These are phyloP conservation scores for Sinelater perroti DNA, from an alignment of 2,888 invertebrate genomes.

Conservation along the genomic window DNA sequence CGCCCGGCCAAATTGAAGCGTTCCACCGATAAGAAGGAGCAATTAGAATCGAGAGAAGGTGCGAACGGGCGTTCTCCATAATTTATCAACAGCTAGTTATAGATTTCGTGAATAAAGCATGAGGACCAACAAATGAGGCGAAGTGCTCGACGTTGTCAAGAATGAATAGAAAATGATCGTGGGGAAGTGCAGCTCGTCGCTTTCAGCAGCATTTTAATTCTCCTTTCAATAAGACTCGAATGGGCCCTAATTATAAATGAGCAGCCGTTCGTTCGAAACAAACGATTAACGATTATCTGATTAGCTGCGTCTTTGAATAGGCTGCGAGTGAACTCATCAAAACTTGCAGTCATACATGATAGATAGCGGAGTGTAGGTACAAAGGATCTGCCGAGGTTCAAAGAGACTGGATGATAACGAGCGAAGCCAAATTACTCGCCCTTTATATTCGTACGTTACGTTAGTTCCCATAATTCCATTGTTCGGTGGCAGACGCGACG, in stretches of 20 bases:
- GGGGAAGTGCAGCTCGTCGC: slow-evolving; percentile 49
- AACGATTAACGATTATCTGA: slow-evolving; percentile 50
- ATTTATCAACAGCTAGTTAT: slow-evolving; percentile 59
- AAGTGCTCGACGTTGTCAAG: slow-evolving; percentile 54
- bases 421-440: slow-evolving; percentile 55
- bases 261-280: slow-evolving; percentile 44
- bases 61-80: slow-evolving; percentile 53
- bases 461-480: slow-evolving; percentile 53
- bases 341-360: slow-evolving; percentile 48
- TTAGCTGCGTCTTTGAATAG: slow-evolving; percentile 46
- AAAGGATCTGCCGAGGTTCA: slow-evolving; percentile 51
- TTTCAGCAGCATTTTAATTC: slow-evolving; percentile 47
- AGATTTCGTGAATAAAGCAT: slow-evolving; percentile 58
- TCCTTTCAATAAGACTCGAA: slow-evolving; percentile 45
- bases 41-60: slow-evolving; percentile 50
- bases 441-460: slow-evolving; percentile 55
- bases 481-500: slow-evolving; percentile 45
- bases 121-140: slow-evolving; percentile 55
- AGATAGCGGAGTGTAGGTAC: slow-evolving; percentile 45
- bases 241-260: slow-evolving; percentile 47
- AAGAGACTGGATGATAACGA: slow-evolving; percentile 57
- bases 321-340: slow-evolving; percentile 44
- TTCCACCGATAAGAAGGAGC: slow-evolving; percentile 45
- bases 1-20: too few relatives aligned
- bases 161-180: slow-evolving; percentile 58